Base-by-base conservation (phyloP, 2,888 invertebrate genomes). In the Volucella bombylans region DNA sequence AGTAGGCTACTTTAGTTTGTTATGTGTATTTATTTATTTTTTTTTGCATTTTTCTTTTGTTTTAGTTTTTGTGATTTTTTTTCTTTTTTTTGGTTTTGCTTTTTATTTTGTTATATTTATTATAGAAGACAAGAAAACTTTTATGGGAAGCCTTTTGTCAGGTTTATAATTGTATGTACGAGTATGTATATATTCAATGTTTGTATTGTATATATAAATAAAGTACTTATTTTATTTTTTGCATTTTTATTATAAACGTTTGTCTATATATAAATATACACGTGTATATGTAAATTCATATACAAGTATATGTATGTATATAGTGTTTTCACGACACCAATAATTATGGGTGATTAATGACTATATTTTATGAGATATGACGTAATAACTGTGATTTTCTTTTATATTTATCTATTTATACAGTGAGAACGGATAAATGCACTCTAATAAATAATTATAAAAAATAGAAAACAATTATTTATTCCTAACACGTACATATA, bases 1-100 rank as follows among this genome's bases (percentile, higher is more conserved):
- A 83, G 69, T 80, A 83, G 74, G 80, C 83, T 85, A 85, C 81
- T 85, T 85, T 76, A 81, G 71, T 76, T n/a, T 85, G 67, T 85
- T 77, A 81, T 81, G 71, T 76, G 74, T 76, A 50, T 15, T 73
- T 57, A 67, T 55, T 71, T 45, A 69, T 6, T 52, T 59, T 67
- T 49, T 41, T 14, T 77, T 23, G 14, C 47, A 23, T 11, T 54
- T 23, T 23, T 23, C 23, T 23, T 23, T 23, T 23, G 23, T 23
- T 18, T 18, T n/a, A n/a, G n/a, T 0, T 31, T 31, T 31, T 31
- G 31, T 31, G 4, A 31, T 31, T 31, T 31, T 31, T 31, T 31
- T 18, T 31, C 1, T 6, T 31, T 31, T 31, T 31, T 31, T 4
- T 31, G 4, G 31, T 31, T 31, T 31, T 31, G 6, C 6, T 31